Conservation (phyloP, 1,140 invertebrate species). For the Drosophila sproati region DNA sequence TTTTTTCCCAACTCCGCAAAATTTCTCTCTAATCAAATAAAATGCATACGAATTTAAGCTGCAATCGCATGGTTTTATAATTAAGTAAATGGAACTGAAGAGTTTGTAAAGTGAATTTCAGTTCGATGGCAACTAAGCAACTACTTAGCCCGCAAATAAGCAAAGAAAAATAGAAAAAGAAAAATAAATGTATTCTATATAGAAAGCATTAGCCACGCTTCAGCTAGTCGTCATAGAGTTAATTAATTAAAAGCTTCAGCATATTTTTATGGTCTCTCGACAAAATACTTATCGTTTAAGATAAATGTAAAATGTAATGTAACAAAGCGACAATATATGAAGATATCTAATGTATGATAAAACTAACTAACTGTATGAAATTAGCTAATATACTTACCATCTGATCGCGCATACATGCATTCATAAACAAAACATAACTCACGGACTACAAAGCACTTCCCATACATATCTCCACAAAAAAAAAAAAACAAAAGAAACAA, state of each 20-base stretch:
- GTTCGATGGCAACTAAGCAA: slow-evolving; percentile 43
- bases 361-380: slow-evolving; percentile 32
- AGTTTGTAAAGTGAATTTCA: slow-evolving; percentile 47
- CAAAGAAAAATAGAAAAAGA: background rate
- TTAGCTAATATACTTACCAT: slow-evolving; percentile 35
- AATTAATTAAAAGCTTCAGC: slow-evolving; percentile 63
- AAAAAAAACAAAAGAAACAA: background rate
- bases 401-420: slow-evolving; percentile 22
- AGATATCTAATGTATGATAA: slow-evolving; percentile 73
- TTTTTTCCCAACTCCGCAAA: slow-evolving; percentile 54
- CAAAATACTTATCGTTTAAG: slow-evolving; percentile 50
- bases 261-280: slow-evolving; percentile 73
- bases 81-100: slow-evolving; percentile 2
- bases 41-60: slow-evolving; percentile 76
- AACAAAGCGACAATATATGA: slow-evolving; percentile 79
- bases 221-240: slow-evolving; percentile 71
- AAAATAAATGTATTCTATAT: slow-evolving; percentile 2
- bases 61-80: slow-evolving; percentile 73
- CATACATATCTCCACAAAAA: slow-evolving; percentile 63
- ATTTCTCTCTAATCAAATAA: slow-evolving; percentile 43
- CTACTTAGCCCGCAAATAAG: slow-evolving; percentile 31
- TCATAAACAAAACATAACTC: slow-evolving; percentile 34
- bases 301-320: slow-evolving; percentile 77
- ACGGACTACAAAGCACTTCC: slow-evolving; percentile 45
- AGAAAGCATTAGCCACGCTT: slow-evolving; percentile 61